phyloP scores from a whole-genome alignment of 2,888 invertebrate genomes.

The Macrophya alboannulata region DNA sequence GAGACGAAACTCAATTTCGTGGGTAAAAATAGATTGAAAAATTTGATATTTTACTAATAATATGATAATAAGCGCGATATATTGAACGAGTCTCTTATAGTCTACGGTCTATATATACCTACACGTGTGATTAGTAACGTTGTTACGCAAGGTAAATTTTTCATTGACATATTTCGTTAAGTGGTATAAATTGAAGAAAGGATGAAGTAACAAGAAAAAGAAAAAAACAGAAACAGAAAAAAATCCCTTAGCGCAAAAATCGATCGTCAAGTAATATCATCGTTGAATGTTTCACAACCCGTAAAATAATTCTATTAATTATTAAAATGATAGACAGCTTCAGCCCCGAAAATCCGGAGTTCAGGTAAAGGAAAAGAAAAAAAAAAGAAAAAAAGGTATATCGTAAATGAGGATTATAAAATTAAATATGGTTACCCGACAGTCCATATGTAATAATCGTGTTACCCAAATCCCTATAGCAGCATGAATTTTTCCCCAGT shows the following conservation, averaged over 20 bases:
- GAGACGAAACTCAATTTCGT: background rate
- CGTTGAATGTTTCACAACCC: slow-evolving; percentile 11
- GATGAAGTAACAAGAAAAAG: slow-evolving; percentile 20
- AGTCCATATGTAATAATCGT: slow-evolving; percentile 29
- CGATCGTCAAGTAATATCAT: background rate
- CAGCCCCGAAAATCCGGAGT: slow-evolving; percentile 7
- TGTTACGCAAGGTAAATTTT: background rate
- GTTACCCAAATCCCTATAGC: background rate
- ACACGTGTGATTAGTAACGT: slow-evolving; percentile 9
- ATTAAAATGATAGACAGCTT: slow-evolving; percentile 7
- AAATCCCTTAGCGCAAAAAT: slow-evolving; percentile 37
- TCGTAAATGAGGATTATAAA: slow-evolving; percentile 16
- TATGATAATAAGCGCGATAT: slow-evolving; percentile 48
- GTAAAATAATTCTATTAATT: background rate
- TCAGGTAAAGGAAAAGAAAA: slow-evolving; percentile 17
- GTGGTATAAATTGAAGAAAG: slow-evolving; percentile 35
- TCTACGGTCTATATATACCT: background rate
- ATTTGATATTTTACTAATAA: slow-evolving; percentile 75
- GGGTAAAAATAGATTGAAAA: slow-evolving; percentile 70
- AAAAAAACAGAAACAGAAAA: background rate
- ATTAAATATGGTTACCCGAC: background rate
- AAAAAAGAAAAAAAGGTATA: slow-evolving; percentile 39
- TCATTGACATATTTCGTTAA: background rate
- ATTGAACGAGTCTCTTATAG: slow-evolving; percentile 6
- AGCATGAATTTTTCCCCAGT: slow-evolving; percentile 14